Base-by-base conservation (phyloP, 2,113 vertebrate genomes). In the Struthio camelus region DNA sequence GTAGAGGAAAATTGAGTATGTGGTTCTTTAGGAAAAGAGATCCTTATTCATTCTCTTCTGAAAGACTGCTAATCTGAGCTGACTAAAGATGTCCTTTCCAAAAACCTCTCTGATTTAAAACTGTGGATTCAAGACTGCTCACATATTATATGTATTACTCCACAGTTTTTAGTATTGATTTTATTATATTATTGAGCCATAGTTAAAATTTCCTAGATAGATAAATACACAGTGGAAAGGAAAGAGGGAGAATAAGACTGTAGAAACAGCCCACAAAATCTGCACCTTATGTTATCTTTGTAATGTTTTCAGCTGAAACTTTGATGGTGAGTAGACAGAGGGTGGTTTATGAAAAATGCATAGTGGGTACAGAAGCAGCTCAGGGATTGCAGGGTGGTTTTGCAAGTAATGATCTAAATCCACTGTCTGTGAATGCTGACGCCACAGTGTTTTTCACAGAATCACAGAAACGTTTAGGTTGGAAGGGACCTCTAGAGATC, bases 61-160 rank as follows among this genome's bases (percentile, higher is more conserved):
- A 87, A 93, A 91, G 32, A 22, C 22, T 79, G 70, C 27, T 89
- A 48, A 62, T 91, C 62, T 95, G 58, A 84, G 82, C 94, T 93
- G 80, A 83, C 76, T 28, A 69, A 71, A 90, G n/a, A 67, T 44
- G 48, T 18, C n/a, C 48, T 95, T 93, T 91, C 51, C 80, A 85
- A 18, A 81, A 48, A 84, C 8, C 50, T 38, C 51, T 91, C 51
- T 4, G 2, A 61, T 42, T 65, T 75, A 71, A 86, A 51, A 48
- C n/a, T 1, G 1, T 8, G 12, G 27, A 59, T 72, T 67, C 53
- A 69, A 51, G 34, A 27, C 7, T 76, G 20, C 24, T 77, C 23
- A 14, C 6, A 8, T 61, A 34, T 23, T 69, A 23, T 36, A 85
- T 14, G 6, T 76, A n/a, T 77, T 51, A 56, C n/a, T 80, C 11